Conservation (phyloP, 2,888 invertebrate species). For the Troglohyphantes excavatus region DNA sequence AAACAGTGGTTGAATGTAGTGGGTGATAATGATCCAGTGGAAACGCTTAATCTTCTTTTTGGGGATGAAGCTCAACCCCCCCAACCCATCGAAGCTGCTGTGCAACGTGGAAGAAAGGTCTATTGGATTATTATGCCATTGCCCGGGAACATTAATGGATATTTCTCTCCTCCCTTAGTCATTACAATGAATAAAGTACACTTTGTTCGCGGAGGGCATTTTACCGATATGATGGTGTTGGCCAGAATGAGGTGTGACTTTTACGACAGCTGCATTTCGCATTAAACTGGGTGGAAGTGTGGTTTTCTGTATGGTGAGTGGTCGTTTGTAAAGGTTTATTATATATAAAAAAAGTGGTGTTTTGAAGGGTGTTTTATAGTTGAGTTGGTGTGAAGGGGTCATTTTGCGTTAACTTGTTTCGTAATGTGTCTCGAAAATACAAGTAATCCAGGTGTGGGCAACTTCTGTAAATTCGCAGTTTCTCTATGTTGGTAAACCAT, state of each 20-base stretch:
- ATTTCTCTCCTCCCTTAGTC: neutral
- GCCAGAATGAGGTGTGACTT: constrained; percentile 7
- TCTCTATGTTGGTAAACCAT: too few relatives aligned
- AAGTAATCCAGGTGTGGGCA: too few relatives aligned
- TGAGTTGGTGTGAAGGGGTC: too few relatives aligned
- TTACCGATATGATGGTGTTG: neutral
- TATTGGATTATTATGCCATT: constrained; percentile 14
- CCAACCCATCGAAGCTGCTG: neutral
- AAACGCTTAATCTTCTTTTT: constrained; percentile 75
- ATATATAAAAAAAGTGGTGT: neutral
- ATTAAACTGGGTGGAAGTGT: neutral
- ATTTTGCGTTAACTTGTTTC: too few relatives aligned
- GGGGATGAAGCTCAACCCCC: constrained; percentile 4
- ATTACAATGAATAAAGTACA: neutral
- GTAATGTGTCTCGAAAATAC: too few relatives aligned
- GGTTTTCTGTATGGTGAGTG: neutral
- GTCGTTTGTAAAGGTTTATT: neutral
- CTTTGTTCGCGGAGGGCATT: constrained; percentile 3
- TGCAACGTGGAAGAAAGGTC: neutral
- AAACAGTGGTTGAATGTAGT: constrained; percentile 52
- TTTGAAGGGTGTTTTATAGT: neutral
- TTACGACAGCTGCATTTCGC: neutral
- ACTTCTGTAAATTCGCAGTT: too few relatives aligned
- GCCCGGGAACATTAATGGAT: neutral
- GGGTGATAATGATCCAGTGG: constrained; percentile 71